Evolutionary conservation across 2,888 invertebrate genomes (phyloP).

Genomic region (Erebia ligea): DNA sequence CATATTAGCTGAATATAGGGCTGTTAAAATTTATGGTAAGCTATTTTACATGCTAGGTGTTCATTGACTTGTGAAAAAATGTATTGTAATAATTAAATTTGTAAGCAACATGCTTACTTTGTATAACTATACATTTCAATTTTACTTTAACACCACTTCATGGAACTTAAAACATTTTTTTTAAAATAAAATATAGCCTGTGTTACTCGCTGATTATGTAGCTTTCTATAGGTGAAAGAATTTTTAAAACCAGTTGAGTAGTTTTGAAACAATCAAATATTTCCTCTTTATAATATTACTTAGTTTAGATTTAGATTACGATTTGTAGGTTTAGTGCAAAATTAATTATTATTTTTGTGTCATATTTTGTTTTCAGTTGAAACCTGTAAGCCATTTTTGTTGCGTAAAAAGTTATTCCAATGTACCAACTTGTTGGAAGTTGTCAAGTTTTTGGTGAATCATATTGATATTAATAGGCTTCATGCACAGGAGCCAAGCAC

Average conservation of each 20-base stretch:
- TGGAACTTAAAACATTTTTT: too few relatives aligned
- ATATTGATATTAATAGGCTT: constrained; percentile 65
- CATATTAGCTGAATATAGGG: constrained; percentile 77
- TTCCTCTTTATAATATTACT: too few relatives aligned
- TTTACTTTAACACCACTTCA: too few relatives aligned
- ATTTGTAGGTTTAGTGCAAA: not conserved
- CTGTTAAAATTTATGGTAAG: constrained; percentile 73
- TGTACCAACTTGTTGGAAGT: constrained; percentile 70
- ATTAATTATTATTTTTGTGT: not conserved
- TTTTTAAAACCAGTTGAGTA: too few relatives aligned
- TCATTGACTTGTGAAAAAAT: not conserved
- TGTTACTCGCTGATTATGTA: too few relatives aligned
- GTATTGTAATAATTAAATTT: not conserved
- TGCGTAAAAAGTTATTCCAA: constrained; percentile 68
- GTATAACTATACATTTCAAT: too few relatives aligned
- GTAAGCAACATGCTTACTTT: not conserved
- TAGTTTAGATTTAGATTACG: not conserved
- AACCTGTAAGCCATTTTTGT: constrained; percentile 66
- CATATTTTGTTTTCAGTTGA: constrained; percentile 63
- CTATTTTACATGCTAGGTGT: constrained; percentile 35
- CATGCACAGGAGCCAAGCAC: constrained; percentile 49
- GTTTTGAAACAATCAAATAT: too few relatives aligned
- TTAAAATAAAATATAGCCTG: too few relatives aligned
- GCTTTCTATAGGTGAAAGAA: too few relatives aligned
- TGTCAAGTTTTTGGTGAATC: constrained; percentile 62